Percentiles rank a stretch among this genome's conserved stretches.
These are phyloP conservation scores for Karalla daura DNA, from an alignment of 2,797 vertebrate species.

Conservation along the genomic window DNA sequence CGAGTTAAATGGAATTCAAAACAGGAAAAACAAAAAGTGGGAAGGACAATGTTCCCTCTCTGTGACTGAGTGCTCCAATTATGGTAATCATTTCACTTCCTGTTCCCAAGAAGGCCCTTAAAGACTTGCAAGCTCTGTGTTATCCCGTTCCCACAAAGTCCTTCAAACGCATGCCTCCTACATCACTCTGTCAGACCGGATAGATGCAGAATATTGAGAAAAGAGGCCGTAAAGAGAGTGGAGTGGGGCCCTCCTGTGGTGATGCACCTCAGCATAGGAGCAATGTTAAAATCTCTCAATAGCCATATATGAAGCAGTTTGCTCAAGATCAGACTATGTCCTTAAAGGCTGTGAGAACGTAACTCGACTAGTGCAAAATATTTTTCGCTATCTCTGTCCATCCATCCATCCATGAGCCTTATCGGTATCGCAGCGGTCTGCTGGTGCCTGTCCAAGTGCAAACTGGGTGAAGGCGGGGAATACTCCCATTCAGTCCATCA, in stretches of 20 bases:
- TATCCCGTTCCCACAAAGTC: slow-evolving; percentile 47
- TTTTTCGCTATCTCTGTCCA: slow-evolving; percentile 9
- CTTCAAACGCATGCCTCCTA: slow-evolving; percentile 12
- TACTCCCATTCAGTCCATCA: too few species aligned
- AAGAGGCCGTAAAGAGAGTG: not conserved
- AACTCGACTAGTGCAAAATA: not conserved
- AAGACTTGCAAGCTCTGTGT: slow-evolving; percentile 16
- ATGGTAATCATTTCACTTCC: slow-evolving; percentile 66
- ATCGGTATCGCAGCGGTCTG: too few species aligned
- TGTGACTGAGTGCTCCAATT: slow-evolving; percentile 36
- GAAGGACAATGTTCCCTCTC: slow-evolving; percentile 34
- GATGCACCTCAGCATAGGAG: not conserved
- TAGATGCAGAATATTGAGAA: not conserved
- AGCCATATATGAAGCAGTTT: not conserved
- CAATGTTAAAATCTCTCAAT: not conserved
- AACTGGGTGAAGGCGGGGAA: too few species aligned
- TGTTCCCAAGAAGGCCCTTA: slow-evolving; percentile 55
- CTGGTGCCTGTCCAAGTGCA: too few species aligned
- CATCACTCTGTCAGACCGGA: not conserved
- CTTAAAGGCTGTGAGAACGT: not conserved
- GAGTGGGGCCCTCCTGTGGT: slow-evolving; percentile 57
- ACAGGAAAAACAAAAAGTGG: slow-evolving; percentile 71
- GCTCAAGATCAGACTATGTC: not conserved
- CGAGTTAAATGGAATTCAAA: slow-evolving; percentile 62
- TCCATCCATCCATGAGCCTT: too few species aligned